Conservation (phyloP, 2,797 vertebrate genomes). For the Pagetopsis macropterus region DNA sequence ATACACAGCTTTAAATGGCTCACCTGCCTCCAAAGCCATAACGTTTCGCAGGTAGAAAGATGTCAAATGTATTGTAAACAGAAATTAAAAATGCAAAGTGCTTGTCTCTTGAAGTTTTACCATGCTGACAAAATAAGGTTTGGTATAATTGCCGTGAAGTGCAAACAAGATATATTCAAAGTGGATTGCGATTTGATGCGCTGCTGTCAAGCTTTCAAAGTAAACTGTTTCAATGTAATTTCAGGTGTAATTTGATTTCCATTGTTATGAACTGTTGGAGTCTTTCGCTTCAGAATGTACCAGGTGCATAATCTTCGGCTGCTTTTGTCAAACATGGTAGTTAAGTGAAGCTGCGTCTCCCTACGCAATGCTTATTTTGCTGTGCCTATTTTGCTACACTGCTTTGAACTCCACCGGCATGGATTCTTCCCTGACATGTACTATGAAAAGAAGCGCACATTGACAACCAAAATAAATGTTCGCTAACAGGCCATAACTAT, state of each 20-base stretch:
- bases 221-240: conserved; percentile 56
- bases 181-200: conserved; percentile 60
- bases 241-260: conserved; percentile 68
- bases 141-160: conserved; percentile 59
- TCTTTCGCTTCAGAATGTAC: conserved; percentile 48
- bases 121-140: conserved; percentile 66
- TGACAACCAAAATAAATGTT: conserved; percentile 56
- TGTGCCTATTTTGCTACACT: background rate
- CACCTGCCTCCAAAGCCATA: conserved; percentile 23
- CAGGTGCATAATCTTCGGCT: conserved; percentile 67
- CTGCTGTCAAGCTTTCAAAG: conserved; percentile 50
- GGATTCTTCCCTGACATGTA: conserved; percentile 46
- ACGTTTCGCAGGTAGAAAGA: background rate
- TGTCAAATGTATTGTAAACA: conserved; percentile 10
- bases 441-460: conserved; percentile 39
- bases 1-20: conserved; percentile 29
- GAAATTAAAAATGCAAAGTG: conserved; percentile 3
- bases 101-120: conserved; percentile 41
- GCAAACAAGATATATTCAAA: conserved; percentile 67
- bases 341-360: conserved; percentile 48
- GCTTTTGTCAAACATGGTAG: conserved; percentile 50
- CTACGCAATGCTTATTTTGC: conserved; percentile 18
- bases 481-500: conserved; percentile 64
- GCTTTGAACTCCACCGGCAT: conserved; percentile 44
- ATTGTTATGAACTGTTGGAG: conserved; percentile 63